Evolutionary conservation across 2,113 vertebrate species (phyloP), one percentile per base, ranked within the genome.

Genomic region (Trogon surrucura): DNA sequence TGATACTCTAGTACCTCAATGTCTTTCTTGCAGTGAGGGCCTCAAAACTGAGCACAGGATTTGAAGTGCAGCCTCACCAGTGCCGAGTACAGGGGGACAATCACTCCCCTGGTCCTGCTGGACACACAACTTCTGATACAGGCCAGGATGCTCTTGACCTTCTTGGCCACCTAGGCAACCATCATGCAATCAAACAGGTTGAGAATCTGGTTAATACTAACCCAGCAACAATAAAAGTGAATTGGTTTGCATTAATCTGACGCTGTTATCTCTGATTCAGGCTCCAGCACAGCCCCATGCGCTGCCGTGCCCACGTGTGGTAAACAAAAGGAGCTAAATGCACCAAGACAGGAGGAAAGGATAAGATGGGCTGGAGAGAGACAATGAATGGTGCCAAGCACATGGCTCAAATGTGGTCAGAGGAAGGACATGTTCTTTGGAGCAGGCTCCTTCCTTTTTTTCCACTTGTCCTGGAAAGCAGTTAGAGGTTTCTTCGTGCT

Each of bases 331-430:
- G 4, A 83, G 14, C 41, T 48, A n/a, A 70, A 75, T 73, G 36
- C 21, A 26, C 16, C 2, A 1, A 50, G 21, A 8, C 17, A 73
- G 27, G 26, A 88, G 21, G 16, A 88, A 66, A 62, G 25, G 11
- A 8, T 61, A 73, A 80, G 9, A 36, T 5, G 11, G 21, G 18
- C 18, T 88, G 79, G 26, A 74, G 17, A 72, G 7, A 75, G 17
- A 4, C 1, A 2, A 23, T 21, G 5, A n/a, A 15, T 60, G 65
- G 32, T 5, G 10, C 11, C 7, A 57, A 75, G 38, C 16, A 47
- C 0, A 0, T 10, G 23, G 41, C 16, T 75, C 5, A 6, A 36
- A 44, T 5, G 32, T 11, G 8, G 25, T 13, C 4, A 1, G 13
- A 41, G 11, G n/a, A 85, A 36, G 32, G 11, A 89, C 85, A 64